Percentiles rank a stretch among this genome's conserved stretches.
Evolutionary conservation across 2,888 invertebrate genomes (phyloP).

Genomic region (Trichacis sp.): DNA sequence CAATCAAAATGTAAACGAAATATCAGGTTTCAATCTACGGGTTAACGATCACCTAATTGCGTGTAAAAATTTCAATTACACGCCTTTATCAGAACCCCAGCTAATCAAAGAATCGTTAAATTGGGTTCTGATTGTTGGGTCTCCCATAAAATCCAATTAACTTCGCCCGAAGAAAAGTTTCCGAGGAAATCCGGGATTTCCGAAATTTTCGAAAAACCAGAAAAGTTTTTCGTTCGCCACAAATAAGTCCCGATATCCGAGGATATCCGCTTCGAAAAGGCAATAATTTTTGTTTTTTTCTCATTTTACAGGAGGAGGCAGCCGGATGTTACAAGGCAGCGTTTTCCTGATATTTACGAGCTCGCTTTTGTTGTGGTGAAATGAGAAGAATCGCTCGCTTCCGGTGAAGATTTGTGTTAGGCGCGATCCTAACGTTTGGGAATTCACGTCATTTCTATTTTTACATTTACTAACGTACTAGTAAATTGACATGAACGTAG

Average conservation of each 20-base stretch:
- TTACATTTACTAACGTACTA: slow-evolving; percentile 47
- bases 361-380: slow-evolving; percentile 52
- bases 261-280: neutral
- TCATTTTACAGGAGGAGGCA: slow-evolving; percentile 45
- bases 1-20: too few species aligned
- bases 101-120: neutral
- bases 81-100: neutral
- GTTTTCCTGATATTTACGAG: slow-evolving; percentile 46
- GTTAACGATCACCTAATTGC: neutral
- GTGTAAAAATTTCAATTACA: neutral
- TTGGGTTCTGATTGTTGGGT: neutral
- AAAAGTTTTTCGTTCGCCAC: too few species aligned
- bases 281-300: neutral
- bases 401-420: slow-evolving; percentile 39
- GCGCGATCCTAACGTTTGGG: slow-evolving; percentile 36
- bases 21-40: too few species aligned
- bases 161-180: neutral
- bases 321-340: slow-evolving; percentile 46
- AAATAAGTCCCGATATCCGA: too few species aligned
- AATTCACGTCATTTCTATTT: slow-evolving; percentile 44
- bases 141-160: neutral
- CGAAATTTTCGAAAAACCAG: neutral
- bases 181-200: neutral
- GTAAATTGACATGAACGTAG: slow-evolving; percentile 36
- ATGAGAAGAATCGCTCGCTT: slow-evolving; percentile 31